Evolutionary conservation across 2,797 vertebrate species (phyloP), one percentile per base, ranked within the genome.

Genomic region (Hydrocynus forskahlii): DNA sequence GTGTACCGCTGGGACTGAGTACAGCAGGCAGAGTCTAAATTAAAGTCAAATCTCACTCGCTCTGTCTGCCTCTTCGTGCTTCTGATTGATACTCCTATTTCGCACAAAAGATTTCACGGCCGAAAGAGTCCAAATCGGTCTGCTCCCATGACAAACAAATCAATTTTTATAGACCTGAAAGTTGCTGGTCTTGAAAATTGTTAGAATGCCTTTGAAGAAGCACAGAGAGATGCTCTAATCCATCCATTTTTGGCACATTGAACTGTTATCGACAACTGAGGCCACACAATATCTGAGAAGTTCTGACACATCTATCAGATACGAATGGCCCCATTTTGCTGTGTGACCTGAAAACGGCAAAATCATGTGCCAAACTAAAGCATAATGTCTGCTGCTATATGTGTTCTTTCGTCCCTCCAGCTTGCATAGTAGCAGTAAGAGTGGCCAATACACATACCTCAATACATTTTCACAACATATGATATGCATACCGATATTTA

Each of bases 81-180:
- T 92, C 90, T 93, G 93, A 95, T 94, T 93, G 93, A 95, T 94
- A 92, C 91, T 92, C 88, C 91, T 88, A 93, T 93, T 94, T 92
- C 91, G 86, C 79, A 79, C 89, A 67, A 92, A 48, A 94, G 92
- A 94, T 95, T 94, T 95, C 92, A 94, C 83, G 92, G 91, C 89
- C 72, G 88, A 92, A 86, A 83, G 90, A 91, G 88, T 90, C 90
- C 89, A 94, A 94, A 94, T 95, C 91, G 91, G 85, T 92, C 91
- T 87, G 85, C 89, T 93, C 91, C 92, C 92, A 91, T 88, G 92
- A 94, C 92, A 95, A 94, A 95, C 92, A 94, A 92, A 95, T 95
- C 92, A 89, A 95, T 95, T 94, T 92, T 93, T 94, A 94, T 94
- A 92, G 92, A 94, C 91, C 93, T 91, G 87, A 94, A 94, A 94